These are phyloP conservation scores for Bradysia coprophila DNA, from an alignment of 1,140 invertebrate genomes.

Conservation along the genomic window DNA sequence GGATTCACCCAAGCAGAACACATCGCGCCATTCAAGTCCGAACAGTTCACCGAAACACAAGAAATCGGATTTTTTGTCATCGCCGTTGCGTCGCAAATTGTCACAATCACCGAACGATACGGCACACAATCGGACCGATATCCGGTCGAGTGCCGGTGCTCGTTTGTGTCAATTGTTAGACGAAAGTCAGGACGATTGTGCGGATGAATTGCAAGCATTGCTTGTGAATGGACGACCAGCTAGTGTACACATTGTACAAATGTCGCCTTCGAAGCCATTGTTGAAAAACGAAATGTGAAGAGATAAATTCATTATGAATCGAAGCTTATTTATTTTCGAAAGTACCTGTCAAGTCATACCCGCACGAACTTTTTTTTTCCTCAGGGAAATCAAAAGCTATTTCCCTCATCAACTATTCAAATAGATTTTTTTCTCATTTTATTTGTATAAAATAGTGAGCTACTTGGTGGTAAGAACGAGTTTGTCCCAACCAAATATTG, in stretches of 20 bases:
- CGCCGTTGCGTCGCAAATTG: not conserved
- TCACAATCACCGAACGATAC: not conserved
- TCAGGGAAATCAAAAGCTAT: too few relatives aligned
- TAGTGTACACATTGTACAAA: constrained; percentile 4
- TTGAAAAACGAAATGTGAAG: not conserved
- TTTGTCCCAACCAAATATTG: too few relatives aligned
- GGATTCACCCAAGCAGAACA: constrained; percentile 3
- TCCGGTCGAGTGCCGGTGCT: constrained; percentile 6
- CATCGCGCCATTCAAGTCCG: constrained; percentile 4
- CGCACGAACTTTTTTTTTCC: too few relatives aligned
- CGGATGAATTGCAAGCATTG: constrained; percentile 3
- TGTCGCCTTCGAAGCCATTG: not conserved
- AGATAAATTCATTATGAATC: too few relatives aligned
- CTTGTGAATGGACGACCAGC: constrained; percentile 4
- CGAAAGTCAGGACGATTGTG: not conserved
- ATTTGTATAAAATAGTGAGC: too few relatives aligned
- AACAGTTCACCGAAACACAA: constrained; percentile 5
- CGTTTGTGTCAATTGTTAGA: constrained; percentile 3
- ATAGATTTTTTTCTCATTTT: too few relatives aligned
- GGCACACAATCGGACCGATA: not conserved
- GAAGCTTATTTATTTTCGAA: too few relatives aligned
- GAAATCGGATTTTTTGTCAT: not conserved
- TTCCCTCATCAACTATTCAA: too few relatives aligned
- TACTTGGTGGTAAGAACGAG: too few relatives aligned
- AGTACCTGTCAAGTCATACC: too few relatives aligned